Base-by-base conservation (phyloP, 2,888 invertebrate genomes). In the Catocala nupta region DNA sequence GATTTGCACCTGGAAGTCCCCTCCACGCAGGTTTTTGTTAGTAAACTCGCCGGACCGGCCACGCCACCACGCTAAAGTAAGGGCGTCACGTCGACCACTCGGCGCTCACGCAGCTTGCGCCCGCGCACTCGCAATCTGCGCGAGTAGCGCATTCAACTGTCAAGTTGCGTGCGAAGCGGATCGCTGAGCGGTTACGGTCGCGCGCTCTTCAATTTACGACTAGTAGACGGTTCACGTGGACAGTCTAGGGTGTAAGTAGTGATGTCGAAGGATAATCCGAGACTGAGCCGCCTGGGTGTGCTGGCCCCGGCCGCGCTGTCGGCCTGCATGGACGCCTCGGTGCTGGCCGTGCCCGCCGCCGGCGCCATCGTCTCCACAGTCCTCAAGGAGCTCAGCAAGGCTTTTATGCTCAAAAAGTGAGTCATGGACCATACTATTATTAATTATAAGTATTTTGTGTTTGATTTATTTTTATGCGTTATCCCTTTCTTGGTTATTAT, bases 401-500 rank as follows among this genome's bases (percentile, higher is more conserved):
- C 93, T 44, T 94, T 94, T 73, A 93, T 94, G 93, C 84, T 94
- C 16, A 94, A 94, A 73, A 94, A 89, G 93, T 94, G 77, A 91
- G 90, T 87, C n/a, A 36, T 11, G 43, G 12, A 9, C 0, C 5
- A 2, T 43, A 13, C 45, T 39, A 39, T 39, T 9, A 25, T 25
- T 25, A 25, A 0, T 25, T 25, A 25, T 25, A 3, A 25, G 25
- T 3, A 25, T 3, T 25, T 25, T 25, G 25, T 25, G 25, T 4
- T 0, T 25, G 25, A 3, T 25, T 16, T 16, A 16, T 16, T 25
- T 25, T 25, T 25, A 25, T 25, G 25, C 25, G 3, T 25, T 25
- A 25, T 25, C 25, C 25, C 25, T 3, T 25, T 25, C 25, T 25
- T 25, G 25, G 25, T 25, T 25, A 3, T 25, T 0, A 25, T 25